phyloP scores from a whole-genome alignment of 2,888 invertebrate species.

The Acronicta alni region DNA sequence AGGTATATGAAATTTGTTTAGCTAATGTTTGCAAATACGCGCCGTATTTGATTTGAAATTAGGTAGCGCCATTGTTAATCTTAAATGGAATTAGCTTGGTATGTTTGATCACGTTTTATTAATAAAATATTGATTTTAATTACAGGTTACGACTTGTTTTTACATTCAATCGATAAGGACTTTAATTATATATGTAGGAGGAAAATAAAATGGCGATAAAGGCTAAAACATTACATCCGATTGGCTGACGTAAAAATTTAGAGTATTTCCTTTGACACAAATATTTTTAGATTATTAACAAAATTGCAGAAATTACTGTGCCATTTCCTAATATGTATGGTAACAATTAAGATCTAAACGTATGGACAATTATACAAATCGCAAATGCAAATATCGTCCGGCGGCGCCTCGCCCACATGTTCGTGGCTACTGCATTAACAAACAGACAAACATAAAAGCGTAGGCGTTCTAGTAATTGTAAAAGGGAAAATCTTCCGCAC shows the following conservation, averaged over 20 bases:
- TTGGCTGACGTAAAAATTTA: constrained; percentile 17
- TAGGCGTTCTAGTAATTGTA: constrained; percentile 53
- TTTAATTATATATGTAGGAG: neutral
- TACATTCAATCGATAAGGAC: neutral
- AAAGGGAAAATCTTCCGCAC: constrained; percentile 49
- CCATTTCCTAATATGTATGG: constrained; percentile 29
- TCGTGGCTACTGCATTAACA: constrained; percentile 50
- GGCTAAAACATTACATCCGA: constrained; percentile 2
- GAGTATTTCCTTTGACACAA: constrained; percentile 32
- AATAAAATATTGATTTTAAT: constrained; percentile 22
- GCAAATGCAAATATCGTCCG: constrained; percentile 61
- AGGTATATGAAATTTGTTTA: constrained; percentile 44
- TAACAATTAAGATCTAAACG: constrained; percentile 38
- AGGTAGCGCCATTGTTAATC: constrained; percentile 53
- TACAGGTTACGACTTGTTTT: constrained; percentile 9
- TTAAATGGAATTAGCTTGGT: constrained; percentile 38
- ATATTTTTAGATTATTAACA: constrained; percentile 26
- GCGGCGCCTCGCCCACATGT: constrained; percentile 64
- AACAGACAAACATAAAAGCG: constrained; percentile 50
- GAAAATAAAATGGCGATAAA: constrained; percentile 16
- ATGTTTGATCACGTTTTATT: constrained; percentile 30
- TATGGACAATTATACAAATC: constrained; percentile 46
- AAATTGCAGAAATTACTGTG: constrained; percentile 22
- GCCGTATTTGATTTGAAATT: constrained; percentile 51
- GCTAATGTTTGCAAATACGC: constrained; percentile 52